These are phyloP conservation scores for Brachypteracias leptosomus DNA, from an alignment of 2,113 vertebrate genomes.

Conservation along the genomic window DNA sequence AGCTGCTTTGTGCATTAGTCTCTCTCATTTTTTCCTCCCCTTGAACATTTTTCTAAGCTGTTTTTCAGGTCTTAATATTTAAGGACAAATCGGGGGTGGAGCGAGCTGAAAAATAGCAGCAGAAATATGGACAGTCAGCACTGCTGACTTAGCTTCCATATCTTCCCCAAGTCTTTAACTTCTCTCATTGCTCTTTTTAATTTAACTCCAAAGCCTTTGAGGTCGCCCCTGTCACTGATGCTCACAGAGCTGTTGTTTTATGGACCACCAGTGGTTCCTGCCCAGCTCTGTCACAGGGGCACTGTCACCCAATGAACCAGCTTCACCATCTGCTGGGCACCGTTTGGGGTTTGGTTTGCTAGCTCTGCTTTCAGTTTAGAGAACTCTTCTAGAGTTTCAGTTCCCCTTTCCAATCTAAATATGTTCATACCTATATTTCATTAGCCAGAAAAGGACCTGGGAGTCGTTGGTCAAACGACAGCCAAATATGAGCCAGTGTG, in stretches of 20 bases:
- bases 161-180: neutral
- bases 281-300: neutral
- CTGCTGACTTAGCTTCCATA: neutral
- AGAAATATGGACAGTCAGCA: neutral
- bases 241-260: neutral
- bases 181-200: neutral
- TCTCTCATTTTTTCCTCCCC: neutral
- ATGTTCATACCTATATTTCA: neutral
- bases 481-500: neutral
- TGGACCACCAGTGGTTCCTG: neutral
- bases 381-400: neutral
- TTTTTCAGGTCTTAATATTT: neutral
- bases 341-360: neutral
- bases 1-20: neutral
- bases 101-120: too few relatives aligned
- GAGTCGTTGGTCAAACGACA: neutral
- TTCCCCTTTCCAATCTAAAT: neutral
- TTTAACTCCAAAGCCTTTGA: neutral
- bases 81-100: neutral
- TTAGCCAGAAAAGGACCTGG: neutral
- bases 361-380: neutral
- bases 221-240: neutral
- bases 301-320: neutral
- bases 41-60: neutral
- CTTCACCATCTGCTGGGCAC: neutral